Evolutionary conservation across 2,888 invertebrate genomes (phyloP).

Genomic region (Diaprepes abbreviatus): DNA sequence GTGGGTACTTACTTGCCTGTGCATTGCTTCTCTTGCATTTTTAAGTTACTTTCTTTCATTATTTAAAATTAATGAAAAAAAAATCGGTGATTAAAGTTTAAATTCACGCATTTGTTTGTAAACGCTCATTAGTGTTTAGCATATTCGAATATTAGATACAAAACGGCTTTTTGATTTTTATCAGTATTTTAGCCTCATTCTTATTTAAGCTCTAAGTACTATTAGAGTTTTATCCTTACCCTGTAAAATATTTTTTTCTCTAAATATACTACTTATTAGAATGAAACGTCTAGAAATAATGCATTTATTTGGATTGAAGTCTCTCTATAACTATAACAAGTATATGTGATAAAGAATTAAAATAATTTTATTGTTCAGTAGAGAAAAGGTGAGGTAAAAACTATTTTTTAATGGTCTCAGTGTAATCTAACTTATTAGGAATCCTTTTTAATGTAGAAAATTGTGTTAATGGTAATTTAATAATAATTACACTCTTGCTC

Average conservation of each 20-base stretch:
- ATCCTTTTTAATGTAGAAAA: too few species aligned
- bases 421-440: too few species aligned
- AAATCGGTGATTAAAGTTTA: neutral
- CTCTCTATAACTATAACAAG: neutral
- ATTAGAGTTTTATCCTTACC: neutral
- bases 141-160: neutral
- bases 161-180: neutral
- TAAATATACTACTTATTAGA: neutral
- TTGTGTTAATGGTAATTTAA: too few species aligned
- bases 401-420: too few species aligned
- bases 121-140: neutral
- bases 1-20: constrained; percentile 15
- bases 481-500: too few species aligned
- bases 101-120: neutral
- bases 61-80: constrained; percentile 1
- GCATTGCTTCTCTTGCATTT: constrained; percentile 32
- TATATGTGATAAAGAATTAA: too few species aligned
- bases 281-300: neutral
- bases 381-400: too few species aligned
- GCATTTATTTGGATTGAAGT: neutral
- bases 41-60: neutral
- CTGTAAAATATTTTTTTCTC: neutral
- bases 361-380: too few species aligned
- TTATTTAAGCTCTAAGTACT: neutral
- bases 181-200: neutral